A percentile compares a stretch with the other conserved stretches of the same genome.
phyloP scores from a whole-genome alignment of 2,888 invertebrate genomes.

The Petrolisthes manimaculis region DNA sequence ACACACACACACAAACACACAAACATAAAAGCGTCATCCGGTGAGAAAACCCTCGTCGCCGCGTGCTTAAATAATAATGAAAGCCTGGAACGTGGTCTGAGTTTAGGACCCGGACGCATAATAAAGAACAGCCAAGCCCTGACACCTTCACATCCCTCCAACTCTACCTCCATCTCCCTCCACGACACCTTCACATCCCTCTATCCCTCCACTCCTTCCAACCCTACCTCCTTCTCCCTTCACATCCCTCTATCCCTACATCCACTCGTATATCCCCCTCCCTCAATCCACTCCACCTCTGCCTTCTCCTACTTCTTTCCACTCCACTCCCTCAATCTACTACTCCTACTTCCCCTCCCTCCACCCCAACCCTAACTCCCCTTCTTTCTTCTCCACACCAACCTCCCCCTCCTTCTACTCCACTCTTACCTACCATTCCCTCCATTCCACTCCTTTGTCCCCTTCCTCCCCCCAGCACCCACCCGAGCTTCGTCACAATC shows the following conservation, averaged over 20 bases:
- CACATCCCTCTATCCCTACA: neutral
- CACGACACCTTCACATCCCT: neutral
- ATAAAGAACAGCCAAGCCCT: neutral
- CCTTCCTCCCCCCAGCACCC: neutral
- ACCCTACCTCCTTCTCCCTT: neutral
- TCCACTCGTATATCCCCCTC: neutral
- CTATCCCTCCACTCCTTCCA: neutral
- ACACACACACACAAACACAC: no score
- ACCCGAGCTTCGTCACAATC: slow-evolving; percentile 31
- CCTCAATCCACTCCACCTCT: neutral
- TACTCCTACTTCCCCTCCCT: neutral
- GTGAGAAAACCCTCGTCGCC: no score
- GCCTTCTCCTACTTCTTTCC: neutral
- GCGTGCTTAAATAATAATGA: no score
- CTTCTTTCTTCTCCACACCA: neutral
- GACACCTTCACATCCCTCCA: neutral
- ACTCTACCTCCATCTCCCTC: neutral
- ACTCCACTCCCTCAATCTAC: neutral
- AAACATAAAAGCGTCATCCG: no score
- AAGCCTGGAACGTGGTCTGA: no score
- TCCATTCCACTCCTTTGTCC: neutral
- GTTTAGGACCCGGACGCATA: neutral
- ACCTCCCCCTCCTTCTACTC: neutral
- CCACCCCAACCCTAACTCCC: neutral
- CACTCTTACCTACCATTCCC: no score